These are phyloP conservation scores for Amblyopsis hoosieri DNA, from an alignment of 2,797 vertebrate genomes.

Conservation along the genomic window DNA sequence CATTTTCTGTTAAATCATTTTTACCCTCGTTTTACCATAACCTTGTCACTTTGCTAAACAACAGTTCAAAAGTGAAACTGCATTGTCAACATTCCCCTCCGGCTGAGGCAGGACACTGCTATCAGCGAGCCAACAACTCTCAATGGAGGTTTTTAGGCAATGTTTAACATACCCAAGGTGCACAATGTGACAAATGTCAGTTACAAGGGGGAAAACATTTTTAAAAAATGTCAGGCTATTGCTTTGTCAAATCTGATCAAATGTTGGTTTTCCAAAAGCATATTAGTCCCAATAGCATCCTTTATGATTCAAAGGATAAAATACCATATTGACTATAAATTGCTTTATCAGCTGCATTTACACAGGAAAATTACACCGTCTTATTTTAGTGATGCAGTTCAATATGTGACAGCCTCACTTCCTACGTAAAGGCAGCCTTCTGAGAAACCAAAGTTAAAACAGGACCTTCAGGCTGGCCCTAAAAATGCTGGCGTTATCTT, in stretches of 20 bases:
- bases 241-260: background rate
- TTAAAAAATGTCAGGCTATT: slow-evolving; percentile 3
- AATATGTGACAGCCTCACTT: background rate
- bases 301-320: slow-evolving; percentile 2
- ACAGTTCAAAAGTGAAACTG: background rate
- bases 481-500: slow-evolving; percentile 5
- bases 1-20: background rate
- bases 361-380: background rate
- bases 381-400: background rate
- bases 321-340: background rate
- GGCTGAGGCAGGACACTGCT: background rate
- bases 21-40: background rate
- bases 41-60: background rate
- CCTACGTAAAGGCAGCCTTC: slow-evolving; percentile 9
- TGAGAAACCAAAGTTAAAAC: background rate
- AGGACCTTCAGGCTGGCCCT: background rate
- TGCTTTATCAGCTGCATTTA: slow-evolving; percentile 11
- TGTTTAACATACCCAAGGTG: background rate
- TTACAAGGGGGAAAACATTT: background rate
- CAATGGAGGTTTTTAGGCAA: background rate
- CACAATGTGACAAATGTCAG: slow-evolving; percentile 1
- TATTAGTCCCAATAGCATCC: slow-evolving; percentile 7
- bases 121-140: background rate
- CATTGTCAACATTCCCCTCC: background rate
- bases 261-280: slow-evolving; percentile 1